phyloP scores from a whole-genome alignment of 2,797 vertebrate species.

The Pteropus rufus region DNA sequence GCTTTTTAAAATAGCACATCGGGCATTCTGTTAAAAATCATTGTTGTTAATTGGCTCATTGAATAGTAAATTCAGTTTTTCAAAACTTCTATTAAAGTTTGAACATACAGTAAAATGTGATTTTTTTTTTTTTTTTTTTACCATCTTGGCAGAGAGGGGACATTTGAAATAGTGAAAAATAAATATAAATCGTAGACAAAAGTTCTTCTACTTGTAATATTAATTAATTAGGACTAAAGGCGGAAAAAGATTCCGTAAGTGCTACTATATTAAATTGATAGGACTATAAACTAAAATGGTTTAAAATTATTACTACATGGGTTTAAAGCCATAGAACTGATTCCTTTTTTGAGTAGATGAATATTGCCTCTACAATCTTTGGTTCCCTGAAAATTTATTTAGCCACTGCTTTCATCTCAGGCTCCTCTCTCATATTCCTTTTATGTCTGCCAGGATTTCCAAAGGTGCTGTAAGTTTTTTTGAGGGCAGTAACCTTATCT shows the following conservation, averaged over 20 bases:
- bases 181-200: not conserved
- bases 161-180: conserved; percentile 5
- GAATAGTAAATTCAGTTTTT: not conserved
- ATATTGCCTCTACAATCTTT: not conserved
- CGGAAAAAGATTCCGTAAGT: not conserved
- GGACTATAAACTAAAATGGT: not conserved
- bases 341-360: not conserved
- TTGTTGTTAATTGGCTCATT: not conserved
- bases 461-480: not conserved
- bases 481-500: not conserved
- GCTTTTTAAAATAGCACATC: not conserved
- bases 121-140: not conserved
- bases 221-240: not conserved
- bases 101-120: not conserved
- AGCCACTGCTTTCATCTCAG: no score
- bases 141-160: not conserved
- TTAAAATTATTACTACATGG: not conserved
- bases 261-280: not conserved
- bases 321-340: not conserved
- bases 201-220: not conserved
- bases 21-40: not conserved
- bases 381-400: not conserved
- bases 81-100: not conserved
- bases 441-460: not conserved
- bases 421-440: not conserved